Base-by-base conservation (phyloP, 2,113 vertebrate species). In the Sterna hirundo region DNA sequence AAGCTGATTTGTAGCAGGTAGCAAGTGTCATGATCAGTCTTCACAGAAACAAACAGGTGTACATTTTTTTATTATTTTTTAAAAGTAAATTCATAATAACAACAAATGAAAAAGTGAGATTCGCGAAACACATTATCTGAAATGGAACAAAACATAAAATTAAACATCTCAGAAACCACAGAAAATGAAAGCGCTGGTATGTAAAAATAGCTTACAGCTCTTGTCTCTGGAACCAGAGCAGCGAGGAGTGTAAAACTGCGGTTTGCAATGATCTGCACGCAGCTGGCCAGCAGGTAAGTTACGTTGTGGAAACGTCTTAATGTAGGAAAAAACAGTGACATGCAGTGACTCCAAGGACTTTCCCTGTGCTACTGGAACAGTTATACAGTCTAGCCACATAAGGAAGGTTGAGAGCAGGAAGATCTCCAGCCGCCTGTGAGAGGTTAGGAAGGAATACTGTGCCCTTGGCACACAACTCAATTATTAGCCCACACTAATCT, bases 1-100 rank as follows among this genome's bases (percentile, higher is more conserved):
- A 86, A 91, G 51, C 75, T 95, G 94, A 87, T 97, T 96, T 97
- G 86, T 96, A 86, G 47, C 61, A 81, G 34, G 54, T 74, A 93
- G 77, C 54, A 77, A 80, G 85, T 15, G 9, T 87, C 47, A 52
- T 69, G 86, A 91, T 86, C 83, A 76, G 62, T 61, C 57, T 71
- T 90, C 71, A 85, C 21, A 88, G 66, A 81, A 91, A 92, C 40
- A 94, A 97, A 96, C 26, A 72, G 46, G 3, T 49, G 15, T 62
- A 65, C 36, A 17, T 58, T 91, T 88, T 84, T 54, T 61, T 94
- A 38, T 30, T 68, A 69, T 64, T 87, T 71, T 90, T 88, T 66
- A 15, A 71, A 91, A 79, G 29, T 61, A 52, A 12, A 29, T 88
- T 77, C 61, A 29, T 57, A n/a, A 52, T 68, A 64, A 44, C 30